Evolutionary conservation across 2,888 invertebrate genomes (phyloP).

Genomic region (Horisme vitalbata): DNA sequence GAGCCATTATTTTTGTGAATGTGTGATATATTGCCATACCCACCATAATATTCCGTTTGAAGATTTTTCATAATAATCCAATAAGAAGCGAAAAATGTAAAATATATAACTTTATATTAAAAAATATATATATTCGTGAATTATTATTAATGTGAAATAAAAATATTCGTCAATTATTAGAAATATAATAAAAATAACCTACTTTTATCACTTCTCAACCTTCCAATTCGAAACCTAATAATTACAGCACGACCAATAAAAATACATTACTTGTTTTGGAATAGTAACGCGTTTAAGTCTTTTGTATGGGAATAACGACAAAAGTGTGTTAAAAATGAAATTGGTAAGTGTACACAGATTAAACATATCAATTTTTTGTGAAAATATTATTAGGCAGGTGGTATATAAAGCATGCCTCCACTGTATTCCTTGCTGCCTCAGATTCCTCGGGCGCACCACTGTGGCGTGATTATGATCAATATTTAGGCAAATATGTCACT

Average conservation of each 20-base stretch:
- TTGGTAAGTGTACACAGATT: neutral
- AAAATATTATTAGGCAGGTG: slow-evolving; percentile 52
- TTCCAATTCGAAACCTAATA: no score
- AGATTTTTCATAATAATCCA: no score
- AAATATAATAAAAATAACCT: no score
- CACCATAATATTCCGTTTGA: no score
- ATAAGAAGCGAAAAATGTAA: no score
- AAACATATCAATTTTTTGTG: no score
- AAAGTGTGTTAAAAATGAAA: slow-evolving; percentile 27
- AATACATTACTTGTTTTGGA: slow-evolving; percentile 1
- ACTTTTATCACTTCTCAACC: no score
- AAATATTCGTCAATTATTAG: no score
- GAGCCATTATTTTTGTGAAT: neutral
- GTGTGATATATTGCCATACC: no score
- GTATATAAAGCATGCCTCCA: slow-evolving; percentile 52
- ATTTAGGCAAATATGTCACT: slow-evolving; percentile 74
- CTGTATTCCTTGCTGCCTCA: slow-evolving; percentile 52
- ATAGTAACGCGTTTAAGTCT: slow-evolving; percentile 72
- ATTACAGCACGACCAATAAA: neutral
- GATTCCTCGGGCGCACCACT: slow-evolving; percentile 33
- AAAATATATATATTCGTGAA: no score
- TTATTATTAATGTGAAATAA: no score
- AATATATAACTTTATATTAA: no score
- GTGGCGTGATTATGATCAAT: slow-evolving; percentile 74
- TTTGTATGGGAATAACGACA: slow-evolving; percentile 54